Evolutionary conservation across 2,888 invertebrate species (phyloP), one percentile per base, ranked within the genome.

Genomic region (Leucoma salicis): DNA sequence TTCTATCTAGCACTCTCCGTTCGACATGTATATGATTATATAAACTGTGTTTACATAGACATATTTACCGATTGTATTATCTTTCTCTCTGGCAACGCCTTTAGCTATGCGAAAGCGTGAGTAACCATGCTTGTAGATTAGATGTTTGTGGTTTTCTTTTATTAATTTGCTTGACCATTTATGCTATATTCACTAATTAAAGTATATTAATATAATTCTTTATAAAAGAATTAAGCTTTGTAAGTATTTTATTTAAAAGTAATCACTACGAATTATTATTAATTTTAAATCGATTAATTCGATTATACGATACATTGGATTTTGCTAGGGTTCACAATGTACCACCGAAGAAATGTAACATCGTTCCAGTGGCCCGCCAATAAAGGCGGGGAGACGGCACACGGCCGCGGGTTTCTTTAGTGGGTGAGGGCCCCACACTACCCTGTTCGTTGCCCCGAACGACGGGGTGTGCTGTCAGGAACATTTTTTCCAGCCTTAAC

Each of bases 31-130:
- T 43, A 47, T n/a, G n/a, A n/a, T n/a, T n/a, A n/a, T 59, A 55
- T 43, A 49, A 55, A 58, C 58, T 49, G 56, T 66, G 47, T 65
- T 64, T 62, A 63, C 52, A 71, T 81, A 82, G 76, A 79, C 72
- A 57, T 82, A 74, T 78, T 76, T 80, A 82, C 81, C 82, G 62
- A 59, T 67, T 62, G 80, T 74, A 68, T 80, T 81, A 66, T 87
- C 78, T 87, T 82, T 85, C 79, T 84, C 86, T 86, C 76, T 83
- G 86, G 83, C 82, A 74, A 83, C 86, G 78, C 83, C 82, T 79
- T 76, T 89, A 89, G 89, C 87, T 70, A 86, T 88, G 87, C 85
- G 88, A 85, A 88, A 89, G 88, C 85, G 89, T 89, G 83, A 89
- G 89, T 89, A 88, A 80, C 70, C 70, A 69, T 76, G 87, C 88